Conservation (phyloP, 1,140 invertebrate species). For the Catajapyx aquilonaris region DNA sequence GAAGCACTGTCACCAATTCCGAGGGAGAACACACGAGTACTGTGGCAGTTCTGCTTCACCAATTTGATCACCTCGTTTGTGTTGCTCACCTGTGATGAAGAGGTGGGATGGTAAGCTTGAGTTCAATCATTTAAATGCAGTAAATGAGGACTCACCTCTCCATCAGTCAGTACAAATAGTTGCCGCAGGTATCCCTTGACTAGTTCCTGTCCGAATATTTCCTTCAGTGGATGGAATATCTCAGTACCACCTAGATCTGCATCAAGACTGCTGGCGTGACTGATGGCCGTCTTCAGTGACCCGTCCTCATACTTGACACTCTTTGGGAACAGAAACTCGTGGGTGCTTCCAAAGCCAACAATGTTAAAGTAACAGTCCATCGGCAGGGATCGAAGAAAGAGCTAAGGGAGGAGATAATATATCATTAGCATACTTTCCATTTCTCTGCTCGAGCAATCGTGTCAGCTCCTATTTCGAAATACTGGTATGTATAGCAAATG, state of each 20-base stretch:
- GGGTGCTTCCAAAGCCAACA: constrained; percentile 11
- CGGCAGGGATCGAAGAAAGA: constrained; percentile 13
- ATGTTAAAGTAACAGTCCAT: constrained; percentile 13
- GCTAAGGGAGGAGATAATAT: constrained; percentile 6
- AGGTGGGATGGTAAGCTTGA: too few species aligned
- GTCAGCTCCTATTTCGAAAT: background rate
- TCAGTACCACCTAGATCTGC: constrained; percentile 21
- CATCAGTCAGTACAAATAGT: constrained; percentile 22
- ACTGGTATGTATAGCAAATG: background rate
- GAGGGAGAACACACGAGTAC: too few species aligned
- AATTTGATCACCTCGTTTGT: too few species aligned
- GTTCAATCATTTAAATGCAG: constrained; percentile 2
- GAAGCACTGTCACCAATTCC: too few species aligned
- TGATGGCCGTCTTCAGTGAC: constrained; percentile 6
- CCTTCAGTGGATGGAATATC: constrained; percentile 17
- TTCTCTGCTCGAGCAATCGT: background rate
- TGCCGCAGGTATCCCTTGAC: constrained; percentile 16
- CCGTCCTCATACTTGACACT: constrained; percentile 10
- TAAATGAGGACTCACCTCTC: constrained; percentile 13
- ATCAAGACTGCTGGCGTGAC: constrained; percentile 11
- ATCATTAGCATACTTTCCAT: background rate
- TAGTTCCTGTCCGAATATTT: constrained; percentile 14
- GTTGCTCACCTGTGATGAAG: too few species aligned
- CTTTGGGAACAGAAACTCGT: constrained; percentile 9
- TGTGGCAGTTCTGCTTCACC: too few species aligned